Conservation (phyloP, 1,140 invertebrate genomes). For the Pentalonia nigronervosa region DNA sequence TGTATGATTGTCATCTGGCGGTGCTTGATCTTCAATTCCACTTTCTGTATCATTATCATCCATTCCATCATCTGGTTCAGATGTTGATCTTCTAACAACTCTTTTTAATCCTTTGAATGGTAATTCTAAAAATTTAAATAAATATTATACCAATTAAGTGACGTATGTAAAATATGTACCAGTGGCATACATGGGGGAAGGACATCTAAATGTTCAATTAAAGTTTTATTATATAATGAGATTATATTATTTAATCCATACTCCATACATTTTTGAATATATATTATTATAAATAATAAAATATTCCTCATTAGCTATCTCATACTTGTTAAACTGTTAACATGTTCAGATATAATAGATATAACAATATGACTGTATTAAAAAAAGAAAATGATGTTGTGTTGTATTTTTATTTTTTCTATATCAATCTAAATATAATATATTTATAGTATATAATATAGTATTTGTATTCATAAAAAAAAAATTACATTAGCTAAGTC, state of each 20-base stretch:
- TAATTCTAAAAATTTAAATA: slow-evolving; percentile 42
- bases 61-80: slow-evolving; percentile 72
- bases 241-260: no score
- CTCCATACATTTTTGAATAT: not conserved
- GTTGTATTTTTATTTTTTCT: no score
- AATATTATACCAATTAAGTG: not conserved
- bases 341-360: no score
- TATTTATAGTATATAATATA: no score
- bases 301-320: no score
- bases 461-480: no score
- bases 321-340: no score
- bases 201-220: not conserved
- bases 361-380: no score
- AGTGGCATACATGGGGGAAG: not conserved
- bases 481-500: no score
- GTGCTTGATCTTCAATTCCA: slow-evolving; percentile 78
- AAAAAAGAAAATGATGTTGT: no score
- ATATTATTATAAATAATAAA: not conserved
- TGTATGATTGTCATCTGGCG: slow-evolving; percentile 93
- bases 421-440: no score
- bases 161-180: not conserved
- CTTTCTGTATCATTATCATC: slow-evolving; percentile 73
- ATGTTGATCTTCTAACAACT: slow-evolving; percentile 63
- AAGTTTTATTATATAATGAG: not conserved
- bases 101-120: slow-evolving; percentile 60